Base-by-base conservation (phyloP, 2,888 invertebrate genomes). In the Frankliniella fusca region DNA sequence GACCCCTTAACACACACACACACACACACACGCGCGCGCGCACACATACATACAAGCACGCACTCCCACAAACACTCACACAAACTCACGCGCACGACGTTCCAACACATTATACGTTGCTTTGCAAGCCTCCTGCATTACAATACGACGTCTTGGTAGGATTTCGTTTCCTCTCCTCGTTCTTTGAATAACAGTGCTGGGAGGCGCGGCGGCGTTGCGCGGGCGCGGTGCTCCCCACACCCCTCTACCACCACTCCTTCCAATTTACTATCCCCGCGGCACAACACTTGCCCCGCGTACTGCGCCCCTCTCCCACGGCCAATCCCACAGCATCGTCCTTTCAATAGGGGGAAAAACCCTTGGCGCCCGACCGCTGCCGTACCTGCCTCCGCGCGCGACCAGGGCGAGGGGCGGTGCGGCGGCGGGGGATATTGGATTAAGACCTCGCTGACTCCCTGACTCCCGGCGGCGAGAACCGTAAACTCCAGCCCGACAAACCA, bases 351-450 rank as follows among this genome's bases (percentile, higher is more conserved):
- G 5, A 38, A 38, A 38, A 38, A 38, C 38, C 38, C 38, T 38
- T 3, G 38, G 38, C 38, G 38, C 38, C 38, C 38, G 38, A 38
- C 38, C n/a, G n/a, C n/a, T n/a, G n/a, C n/a, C n/a, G n/a, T n/a
- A 38, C 38, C 38, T n/a, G n/a, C n/a, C n/a, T n/a, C n/a, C n/a
- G n/a, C 38, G 38, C 38, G 38, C 38, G 38, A 38, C 38, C 38
- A 38, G 2, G 5, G 38, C 3, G 38, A 38, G 38, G 5, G 38
- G n/a, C n/a, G n/a, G n/a, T n/a, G n/a, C n/a, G n/a, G n/a, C 54
- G 18, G 54, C 15, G 7, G 15, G 61, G 70, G 70, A 76, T 76
- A 76, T 76, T 76, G 70, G 70, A 76, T 76, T 76, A 76, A 76
- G 23, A 76, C 27, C 70, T 76, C 70, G 15, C 54, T 11, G 15